phyloP scores from a whole-genome alignment of 1,140 invertebrate species.

The Watersipora subatra region DNA sequence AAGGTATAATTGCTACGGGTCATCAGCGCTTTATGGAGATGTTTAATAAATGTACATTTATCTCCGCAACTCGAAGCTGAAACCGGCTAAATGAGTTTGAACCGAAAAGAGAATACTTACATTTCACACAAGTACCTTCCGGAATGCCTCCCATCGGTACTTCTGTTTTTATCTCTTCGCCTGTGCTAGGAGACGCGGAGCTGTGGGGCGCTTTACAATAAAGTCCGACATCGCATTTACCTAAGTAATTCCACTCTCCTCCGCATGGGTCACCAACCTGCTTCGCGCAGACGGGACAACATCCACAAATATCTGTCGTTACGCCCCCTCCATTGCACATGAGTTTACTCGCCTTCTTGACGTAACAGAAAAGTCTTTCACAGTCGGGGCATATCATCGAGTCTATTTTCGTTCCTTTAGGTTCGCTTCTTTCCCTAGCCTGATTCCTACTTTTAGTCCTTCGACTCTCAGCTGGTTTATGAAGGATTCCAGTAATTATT shows the following conservation, averaged over 20 bases:
- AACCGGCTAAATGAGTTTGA: too few relatives aligned
- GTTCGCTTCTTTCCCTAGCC: too few relatives aligned
- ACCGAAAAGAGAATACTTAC: too few relatives aligned
- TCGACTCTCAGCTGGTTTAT: too few relatives aligned
- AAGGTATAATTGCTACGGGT: too few relatives aligned
- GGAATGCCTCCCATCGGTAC: not conserved
- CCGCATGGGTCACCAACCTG: constrained; percentile 27
- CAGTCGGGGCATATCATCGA: constrained; percentile 25
- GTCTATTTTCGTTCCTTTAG: not conserved
- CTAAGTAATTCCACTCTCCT: constrained; percentile 28
- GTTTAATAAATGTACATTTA: too few relatives aligned
- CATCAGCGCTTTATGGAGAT: too few relatives aligned
- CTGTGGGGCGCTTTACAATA: constrained; percentile 16
- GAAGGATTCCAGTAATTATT: too few relatives aligned
- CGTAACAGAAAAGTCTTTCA: constrained; percentile 26
- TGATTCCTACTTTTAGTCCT: too few relatives aligned
- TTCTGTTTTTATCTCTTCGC: not conserved
- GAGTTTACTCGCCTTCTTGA: constrained; percentile 16
- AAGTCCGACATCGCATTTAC: constrained; percentile 31
- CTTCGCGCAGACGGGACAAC: constrained; percentile 34
- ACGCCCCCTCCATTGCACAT: constrained; percentile 23
- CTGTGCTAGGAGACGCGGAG: not conserved
- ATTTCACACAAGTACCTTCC: not conserved
- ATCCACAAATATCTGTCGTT: constrained; percentile 30
- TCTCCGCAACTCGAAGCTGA: too few relatives aligned